Base-by-base conservation (phyloP, 1,140 invertebrate genomes). In the Pantala flavescens region DNA sequence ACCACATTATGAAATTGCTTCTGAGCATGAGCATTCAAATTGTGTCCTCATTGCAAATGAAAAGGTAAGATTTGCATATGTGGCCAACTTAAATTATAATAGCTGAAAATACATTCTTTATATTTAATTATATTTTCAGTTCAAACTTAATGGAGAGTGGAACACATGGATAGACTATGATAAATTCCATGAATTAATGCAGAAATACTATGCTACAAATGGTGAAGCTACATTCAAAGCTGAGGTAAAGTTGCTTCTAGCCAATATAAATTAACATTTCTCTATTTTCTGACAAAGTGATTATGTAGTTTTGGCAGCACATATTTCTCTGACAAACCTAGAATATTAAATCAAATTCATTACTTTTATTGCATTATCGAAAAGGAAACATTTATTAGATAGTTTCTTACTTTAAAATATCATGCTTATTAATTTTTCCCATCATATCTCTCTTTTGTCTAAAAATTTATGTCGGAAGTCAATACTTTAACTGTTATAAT, bases 11-110 rank as follows among this genome's bases (percentile, higher is more conserved):
- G 86, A 85, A 73, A 82, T 90, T 24, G 87, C 88, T 7, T 86
- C 84, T 73, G 88, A 90, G 79, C 88, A 90, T 80, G 87, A 88
- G 78, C 88, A 90, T 80, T 89, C 88, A 12, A 90, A 89, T 78
- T 90, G 88, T 81, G 78, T 90, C 24, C 81, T 90, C 0, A 76
- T 90, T 23, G 86, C 88, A 28, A 81, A 88, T 79, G 86, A 83
- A 78, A 87, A 87, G 81, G 85, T 87, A 79, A 76, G 55, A 71
- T 70, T 70, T 63, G 24, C 28, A 70, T 70, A 28, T 73, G 2
- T 73, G 28, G n/a, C 16, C n/a, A 63, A 12, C n/a, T 14, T 36
- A 5, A 36, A 2, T 63, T 63, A 63, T 21, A 63, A 5, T 70
- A 0, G 7, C 12, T 70, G 42, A n/a, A 28, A 28, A 24, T 71